A percentile compares a stretch with the other conserved stretches of the same genome.
Conservation (phyloP, 2,888 invertebrate species). For the Gasteruption jaculator region DNA sequence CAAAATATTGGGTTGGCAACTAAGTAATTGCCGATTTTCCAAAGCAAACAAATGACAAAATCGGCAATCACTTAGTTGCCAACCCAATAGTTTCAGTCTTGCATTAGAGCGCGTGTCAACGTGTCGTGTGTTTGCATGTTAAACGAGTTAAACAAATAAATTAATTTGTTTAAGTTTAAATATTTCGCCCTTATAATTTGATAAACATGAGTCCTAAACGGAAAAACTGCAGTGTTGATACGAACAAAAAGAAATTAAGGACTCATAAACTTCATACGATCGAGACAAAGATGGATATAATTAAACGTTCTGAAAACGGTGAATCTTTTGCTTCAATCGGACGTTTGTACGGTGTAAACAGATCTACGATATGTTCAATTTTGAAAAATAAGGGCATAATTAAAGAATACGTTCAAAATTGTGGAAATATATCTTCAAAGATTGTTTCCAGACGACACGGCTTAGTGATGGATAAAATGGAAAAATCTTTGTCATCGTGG, state of each 20-base stretch:
- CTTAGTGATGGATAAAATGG: slow-evolving; percentile 11
- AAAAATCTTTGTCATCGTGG: slow-evolving; percentile 8
- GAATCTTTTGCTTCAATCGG: slow-evolving; percentile 4
- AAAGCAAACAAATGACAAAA: too few species aligned
- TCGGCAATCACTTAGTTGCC: too few species aligned
- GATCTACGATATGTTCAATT: slow-evolving; percentile 11
- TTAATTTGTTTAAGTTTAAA: slow-evolving; percentile 12
- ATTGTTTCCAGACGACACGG: slow-evolving; percentile 9
- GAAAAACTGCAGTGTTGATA: slow-evolving; percentile 11
- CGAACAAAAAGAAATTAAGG: slow-evolving; percentile 11
- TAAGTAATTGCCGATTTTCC: too few species aligned
- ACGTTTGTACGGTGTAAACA: slow-evolving; percentile 10
- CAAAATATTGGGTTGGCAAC: too few species aligned
- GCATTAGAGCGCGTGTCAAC: slow-evolving; percentile 9
- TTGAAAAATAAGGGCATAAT: slow-evolving; percentile 10
- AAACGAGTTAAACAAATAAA: too few species aligned
- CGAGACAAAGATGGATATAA: slow-evolving; percentile 11
- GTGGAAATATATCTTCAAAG: slow-evolving; percentile 10
- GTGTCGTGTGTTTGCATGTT: slow-evolving; percentile 11
- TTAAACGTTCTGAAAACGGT: slow-evolving; percentile 12
- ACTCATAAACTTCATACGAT: slow-evolving; percentile 12
- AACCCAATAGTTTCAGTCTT: slow-evolving; percentile 13
- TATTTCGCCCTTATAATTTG: slow-evolving; percentile 1
- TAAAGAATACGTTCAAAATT: slow-evolving; percentile 12
- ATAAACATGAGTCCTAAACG: slow-evolving; percentile 1